Conservation (phyloP, 2,888 invertebrate genomes). For the Augiades crinisus region DNA sequence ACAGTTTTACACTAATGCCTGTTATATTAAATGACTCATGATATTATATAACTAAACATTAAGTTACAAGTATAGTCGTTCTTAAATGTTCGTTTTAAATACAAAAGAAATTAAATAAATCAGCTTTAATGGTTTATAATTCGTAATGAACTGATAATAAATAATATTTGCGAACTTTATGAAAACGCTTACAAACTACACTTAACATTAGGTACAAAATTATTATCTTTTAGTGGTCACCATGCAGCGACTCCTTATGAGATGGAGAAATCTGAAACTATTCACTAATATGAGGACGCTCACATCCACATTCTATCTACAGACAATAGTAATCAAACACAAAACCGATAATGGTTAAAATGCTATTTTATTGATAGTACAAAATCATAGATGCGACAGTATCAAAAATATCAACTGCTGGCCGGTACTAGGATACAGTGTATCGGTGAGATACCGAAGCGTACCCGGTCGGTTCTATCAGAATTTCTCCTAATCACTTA, state of each 20-base stretch:
- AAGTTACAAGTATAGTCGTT: constrained; percentile 70
- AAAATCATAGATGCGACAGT: constrained; percentile 63
- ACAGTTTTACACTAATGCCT: constrained; percentile 71
- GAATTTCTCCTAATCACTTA: constrained; percentile 79
- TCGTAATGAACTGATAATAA: constrained; percentile 80
- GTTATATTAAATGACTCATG: constrained; percentile 80
- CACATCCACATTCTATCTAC: constrained; percentile 57
- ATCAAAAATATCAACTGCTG: constrained; percentile 50
- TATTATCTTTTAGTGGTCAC: constrained; percentile 73
- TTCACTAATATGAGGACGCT: constrained; percentile 35
- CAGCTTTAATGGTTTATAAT: constrained; percentile 76
- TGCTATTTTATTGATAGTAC: constrained; percentile 66
- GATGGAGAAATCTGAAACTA: constrained; percentile 71
- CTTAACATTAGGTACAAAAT: constrained; percentile 79
- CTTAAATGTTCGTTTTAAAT: constrained; percentile 74
- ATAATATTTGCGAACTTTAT: constrained; percentile 79
- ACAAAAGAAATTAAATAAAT: constrained; percentile 80
- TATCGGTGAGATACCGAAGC: constrained; percentile 63
- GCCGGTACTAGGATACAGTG: constrained; percentile 63
- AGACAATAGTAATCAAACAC: constrained; percentile 66
- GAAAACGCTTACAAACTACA: constrained; percentile 74
- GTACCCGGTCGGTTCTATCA: constrained; percentile 62
- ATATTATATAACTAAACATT: constrained; percentile 69
- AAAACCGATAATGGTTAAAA: constrained; percentile 60
- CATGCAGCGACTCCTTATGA: constrained; percentile 65